Base-by-base conservation (phyloP, 2,113 vertebrate genomes). In the Pedionomus torquatus region DNA sequence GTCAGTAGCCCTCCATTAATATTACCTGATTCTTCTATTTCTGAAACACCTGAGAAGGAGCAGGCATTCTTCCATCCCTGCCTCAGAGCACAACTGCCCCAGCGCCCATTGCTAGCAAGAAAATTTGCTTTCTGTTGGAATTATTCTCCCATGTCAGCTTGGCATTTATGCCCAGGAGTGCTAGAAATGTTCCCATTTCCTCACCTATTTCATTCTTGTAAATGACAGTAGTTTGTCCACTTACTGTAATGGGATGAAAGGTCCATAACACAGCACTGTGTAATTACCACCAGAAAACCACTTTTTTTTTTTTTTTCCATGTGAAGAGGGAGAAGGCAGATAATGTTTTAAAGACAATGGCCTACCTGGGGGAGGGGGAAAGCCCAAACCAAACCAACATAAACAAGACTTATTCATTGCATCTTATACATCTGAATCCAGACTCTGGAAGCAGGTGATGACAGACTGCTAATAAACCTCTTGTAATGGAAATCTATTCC, bases 211-310 rank as follows among this genome's bases (percentile, higher is more conserved):
- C 71, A 51, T 94, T 95, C 80, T 75, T 80, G 82, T 78, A 96
- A 97, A 95, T 96, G 81, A 90, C 82, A 68, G 95, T 71, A 89
- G 87, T 87, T 94, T 96, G 94, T 89, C 95, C 94, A 96, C 64
- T 97, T 95, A 95, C 20, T 95, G 52, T 93, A 95, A 96, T 94
- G 28, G 89, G 92, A 98, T 93, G 94, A 97, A 98, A 96, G 96
- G 81, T 83, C 78, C 76, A 79, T 91, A 95, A 66, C 5, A 10
- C 30, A 4, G 81, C 88, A 96, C 83, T 63, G 63, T 92, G 78
- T 93, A 95, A 98, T 96, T 97, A 97, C 91, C 46, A 94, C 75
- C 91, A 95, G 61, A 93, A 97, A 94, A 93, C 70, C 68, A 49
- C 83, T 89, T 93, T 84, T 79, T 61, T 66, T 87, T 87, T 48